Percentiles rank a stretch among this genome's conserved stretches.
These are phyloP conservation scores for Bolinopsis microptera DNA, from an alignment of 37 sponge, comb jelly and placozoan genomes.

Conservation along the genomic window DNA sequence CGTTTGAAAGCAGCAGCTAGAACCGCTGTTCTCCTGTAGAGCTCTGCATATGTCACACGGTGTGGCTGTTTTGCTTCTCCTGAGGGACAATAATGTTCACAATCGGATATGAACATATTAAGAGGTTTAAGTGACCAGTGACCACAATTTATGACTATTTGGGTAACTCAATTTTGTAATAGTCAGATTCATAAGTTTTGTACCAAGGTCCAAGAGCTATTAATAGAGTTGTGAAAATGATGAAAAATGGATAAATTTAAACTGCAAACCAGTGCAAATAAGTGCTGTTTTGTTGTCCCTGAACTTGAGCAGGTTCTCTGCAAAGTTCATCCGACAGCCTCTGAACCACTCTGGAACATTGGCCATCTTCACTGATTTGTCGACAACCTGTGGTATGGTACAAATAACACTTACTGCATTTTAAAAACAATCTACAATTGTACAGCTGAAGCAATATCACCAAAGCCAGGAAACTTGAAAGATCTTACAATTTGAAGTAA, in stretches of 20 bases:
- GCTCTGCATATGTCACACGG: slow-evolving; percentile 75
- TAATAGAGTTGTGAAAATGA: too few species aligned
- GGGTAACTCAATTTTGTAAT: not conserved
- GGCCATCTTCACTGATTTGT: slow-evolving; percentile 73
- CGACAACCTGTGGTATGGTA: slow-evolving; percentile 83
- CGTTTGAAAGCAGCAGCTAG: slow-evolving; percentile 81
- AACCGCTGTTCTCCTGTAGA: slow-evolving; percentile 71
- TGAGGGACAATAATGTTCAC: slow-evolving; percentile 67
- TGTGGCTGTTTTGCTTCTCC: slow-evolving; percentile 82
- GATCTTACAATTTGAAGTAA: too few species aligned
- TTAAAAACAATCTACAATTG: not conserved
- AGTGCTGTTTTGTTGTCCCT: slow-evolving; percentile 77
- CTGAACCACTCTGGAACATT: slow-evolving; percentile 96
- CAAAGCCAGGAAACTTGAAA: not conserved
- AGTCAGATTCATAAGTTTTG: not conserved
- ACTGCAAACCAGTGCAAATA: slow-evolving; percentile 75
- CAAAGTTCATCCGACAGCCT: slow-evolving; percentile 91
- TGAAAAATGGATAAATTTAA: too few species aligned
- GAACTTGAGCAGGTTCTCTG: slow-evolving; percentile 88
- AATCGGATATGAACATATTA: not conserved
- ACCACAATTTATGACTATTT: not conserved
- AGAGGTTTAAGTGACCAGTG: not conserved
- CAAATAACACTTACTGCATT: not conserved
- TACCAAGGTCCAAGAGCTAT: too few species aligned
- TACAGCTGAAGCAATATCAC: not conserved